A percentile compares a stretch with the other conserved stretches of the same genome.
phyloP scores from a whole-genome alignment of 1,140 invertebrate species.

The Heliconius congener region DNA sequence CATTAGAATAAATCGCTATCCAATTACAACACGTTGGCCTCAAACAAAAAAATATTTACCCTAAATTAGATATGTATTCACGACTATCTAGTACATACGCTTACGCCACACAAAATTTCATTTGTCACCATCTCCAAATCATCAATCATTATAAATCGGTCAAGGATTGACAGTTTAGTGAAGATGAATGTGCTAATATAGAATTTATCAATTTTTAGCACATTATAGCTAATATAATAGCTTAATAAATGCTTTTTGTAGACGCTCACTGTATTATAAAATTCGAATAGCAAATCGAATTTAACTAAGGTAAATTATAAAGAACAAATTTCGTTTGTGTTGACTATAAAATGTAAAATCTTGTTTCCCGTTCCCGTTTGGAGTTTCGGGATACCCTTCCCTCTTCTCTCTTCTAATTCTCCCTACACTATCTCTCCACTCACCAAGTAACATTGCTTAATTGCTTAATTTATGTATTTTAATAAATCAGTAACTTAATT shows the following conservation, averaged over 20 bases:
- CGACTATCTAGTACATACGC: neutral
- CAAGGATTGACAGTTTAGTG: neutral
- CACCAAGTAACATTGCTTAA: too few species aligned
- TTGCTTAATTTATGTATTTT: too few species aligned
- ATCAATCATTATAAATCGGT: conserved; percentile 9
- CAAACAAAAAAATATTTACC: neutral
- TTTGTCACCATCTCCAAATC: conserved; percentile 2
- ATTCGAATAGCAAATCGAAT: neutral
- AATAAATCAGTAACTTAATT: too few species aligned
- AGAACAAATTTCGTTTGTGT: too few species aligned
- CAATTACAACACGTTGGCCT: too few species aligned
- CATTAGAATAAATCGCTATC: too few species aligned
- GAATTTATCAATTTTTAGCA: conserved; percentile 6
- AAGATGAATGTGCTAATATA: conserved; percentile 2
- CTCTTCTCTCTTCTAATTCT: too few species aligned
- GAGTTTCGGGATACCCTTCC: too few species aligned
- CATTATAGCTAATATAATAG: neutral
- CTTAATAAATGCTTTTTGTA: neutral
- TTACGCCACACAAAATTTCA: neutral
- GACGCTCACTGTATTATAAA: neutral
- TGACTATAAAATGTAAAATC: too few species aligned
- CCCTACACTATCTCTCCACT: too few species aligned
- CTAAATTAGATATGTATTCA: neutral
- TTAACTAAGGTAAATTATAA: neutral
- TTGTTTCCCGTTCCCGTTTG: too few species aligned